phyloP scores from a whole-genome alignment of 30 jellyfish, hydroid and myxozoan genomes.

The Hydractinia echinata region DNA sequence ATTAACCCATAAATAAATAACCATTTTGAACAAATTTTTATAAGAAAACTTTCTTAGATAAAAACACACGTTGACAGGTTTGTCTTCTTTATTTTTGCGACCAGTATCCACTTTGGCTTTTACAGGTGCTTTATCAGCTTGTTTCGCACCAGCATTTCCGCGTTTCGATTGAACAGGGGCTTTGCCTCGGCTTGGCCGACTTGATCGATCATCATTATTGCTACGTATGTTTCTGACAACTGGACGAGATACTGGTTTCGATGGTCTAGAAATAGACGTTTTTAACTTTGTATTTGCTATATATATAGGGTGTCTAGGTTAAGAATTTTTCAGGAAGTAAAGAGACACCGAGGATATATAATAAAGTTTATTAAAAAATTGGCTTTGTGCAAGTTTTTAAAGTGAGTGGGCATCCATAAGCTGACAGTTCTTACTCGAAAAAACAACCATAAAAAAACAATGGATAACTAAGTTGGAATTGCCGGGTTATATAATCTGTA shows the following conservation, averaged over 20 bases:
- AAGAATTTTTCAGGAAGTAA: too few species aligned
- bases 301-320: too few species aligned
- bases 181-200: constrained; percentile 50
- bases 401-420: too few species aligned
- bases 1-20: too few species aligned
- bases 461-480: too few species aligned
- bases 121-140: constrained; percentile 60
- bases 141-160: constrained; percentile 36
- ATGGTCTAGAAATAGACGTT: constrained; percentile 37
- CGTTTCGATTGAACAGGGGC: constrained; percentile 43
- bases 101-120: constrained; percentile 89
- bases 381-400: too few species aligned
- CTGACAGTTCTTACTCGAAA: too few species aligned
- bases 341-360: too few species aligned
- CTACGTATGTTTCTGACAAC: constrained; percentile 79
- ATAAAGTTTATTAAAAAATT: too few species aligned
- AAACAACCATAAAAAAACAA: too few species aligned
- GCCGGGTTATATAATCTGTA: too few species aligned
- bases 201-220: constrained; percentile 80
- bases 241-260: constrained; percentile 81
- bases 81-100: constrained; percentile 54
- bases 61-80: constrained; percentile 46
- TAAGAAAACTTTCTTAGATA: neutral
- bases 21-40: neutral
- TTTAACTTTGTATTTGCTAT: too few species aligned